Conservation (phyloP, 1,140 invertebrate genomes). For the Bombus sylvicola region DNA sequence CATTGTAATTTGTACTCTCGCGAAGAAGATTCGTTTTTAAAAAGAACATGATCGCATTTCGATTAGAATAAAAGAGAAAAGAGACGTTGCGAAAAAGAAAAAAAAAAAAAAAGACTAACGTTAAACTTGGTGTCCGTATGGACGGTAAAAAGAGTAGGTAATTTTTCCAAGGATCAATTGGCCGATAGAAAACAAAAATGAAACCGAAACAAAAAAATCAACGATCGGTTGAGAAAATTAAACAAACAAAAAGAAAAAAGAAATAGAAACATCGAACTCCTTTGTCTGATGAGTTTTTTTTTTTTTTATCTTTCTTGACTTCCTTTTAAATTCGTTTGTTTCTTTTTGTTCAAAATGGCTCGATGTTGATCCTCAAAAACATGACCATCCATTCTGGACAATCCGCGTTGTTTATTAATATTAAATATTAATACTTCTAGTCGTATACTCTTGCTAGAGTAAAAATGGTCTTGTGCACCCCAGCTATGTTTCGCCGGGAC, state of each 20-base stretch:
- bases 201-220: slow-evolving; percentile 40
- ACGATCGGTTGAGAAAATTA: slow-evolving; percentile 28
- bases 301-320: not conserved
- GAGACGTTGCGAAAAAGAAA: slow-evolving; percentile 18
- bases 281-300: not conserved
- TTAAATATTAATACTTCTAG: slow-evolving; percentile 83
- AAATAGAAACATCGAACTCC: slow-evolving; percentile 2
- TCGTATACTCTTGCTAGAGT: slow-evolving; percentile 82
- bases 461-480: slow-evolving; percentile 80
- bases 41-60: slow-evolving; percentile 19
- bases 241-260: not conserved
- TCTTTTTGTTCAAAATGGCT: slow-evolving; percentile 54
- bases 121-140: slow-evolving; percentile 39
- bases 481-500: slow-evolving; percentile 68
- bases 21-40: slow-evolving; percentile 9
- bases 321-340: slow-evolving; percentile 37
- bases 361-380: slow-evolving; percentile 65
- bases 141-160: slow-evolving; percentile 36
- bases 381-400: slow-evolving; percentile 79
- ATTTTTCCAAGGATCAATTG: slow-evolving; percentile 45
- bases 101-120: slow-evolving; percentile 24
- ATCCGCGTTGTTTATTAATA: slow-evolving; percentile 78
- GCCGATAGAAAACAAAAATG: slow-evolving; percentile 17
- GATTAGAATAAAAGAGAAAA: slow-evolving; percentile 9
- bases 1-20: slow-evolving; percentile 41